Conservation (phyloP, 2,113 vertebrate species). For the Ibidorhyncha struthersii region DNA sequence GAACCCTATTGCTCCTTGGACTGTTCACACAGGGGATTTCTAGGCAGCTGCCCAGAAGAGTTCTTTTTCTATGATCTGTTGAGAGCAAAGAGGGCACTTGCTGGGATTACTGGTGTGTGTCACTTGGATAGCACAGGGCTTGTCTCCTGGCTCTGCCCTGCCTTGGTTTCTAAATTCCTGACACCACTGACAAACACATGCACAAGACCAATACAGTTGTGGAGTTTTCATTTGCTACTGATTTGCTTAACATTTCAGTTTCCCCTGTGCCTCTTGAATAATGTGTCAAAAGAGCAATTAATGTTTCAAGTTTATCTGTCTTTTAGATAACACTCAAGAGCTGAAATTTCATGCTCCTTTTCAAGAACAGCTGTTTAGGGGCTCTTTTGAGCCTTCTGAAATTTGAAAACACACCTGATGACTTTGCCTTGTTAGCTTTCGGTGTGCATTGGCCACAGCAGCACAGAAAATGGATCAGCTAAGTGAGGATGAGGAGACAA, state of each 20-base stretch:
- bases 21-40: too few relatives aligned
- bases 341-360: neutral
- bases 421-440: neutral
- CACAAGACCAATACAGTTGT: neutral
- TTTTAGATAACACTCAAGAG: neutral
- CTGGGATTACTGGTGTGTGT: neutral
- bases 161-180: neutral
- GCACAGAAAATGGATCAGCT: neutral
- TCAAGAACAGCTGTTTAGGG: neutral
- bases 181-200: fast-evolving
- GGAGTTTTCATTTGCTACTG: neutral
- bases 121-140: neutral
- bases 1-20: too few relatives aligned
- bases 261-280: neutral
- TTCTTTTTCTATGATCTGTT: too few relatives aligned
- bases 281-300: neutral
- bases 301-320: neutral
- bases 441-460: neutral
- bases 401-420: neutral
- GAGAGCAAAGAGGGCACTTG: neutral
- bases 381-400: neutral
- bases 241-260: neutral
- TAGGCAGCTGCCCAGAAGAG: too few relatives aligned
- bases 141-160: neutral
- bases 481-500: neutral